These are phyloP conservation scores for Porites lobata DNA, from an alignment of 92 coral and sea anemone genomes.

Conservation along the genomic window DNA sequence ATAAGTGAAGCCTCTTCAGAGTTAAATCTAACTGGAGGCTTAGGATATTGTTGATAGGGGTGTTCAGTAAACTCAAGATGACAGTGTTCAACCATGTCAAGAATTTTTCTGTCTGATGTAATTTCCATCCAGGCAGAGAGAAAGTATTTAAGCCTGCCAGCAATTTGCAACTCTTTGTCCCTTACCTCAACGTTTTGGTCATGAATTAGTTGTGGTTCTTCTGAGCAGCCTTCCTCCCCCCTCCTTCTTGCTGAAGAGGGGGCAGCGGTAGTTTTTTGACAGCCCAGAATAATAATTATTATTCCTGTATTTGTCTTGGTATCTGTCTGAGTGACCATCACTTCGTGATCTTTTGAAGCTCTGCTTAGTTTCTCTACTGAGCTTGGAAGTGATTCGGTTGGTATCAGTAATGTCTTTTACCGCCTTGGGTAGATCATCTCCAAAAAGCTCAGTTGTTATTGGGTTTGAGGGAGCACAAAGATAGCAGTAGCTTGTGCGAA, in stretches of 20 bases:
- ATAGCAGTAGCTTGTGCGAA: conserved; percentile 54
- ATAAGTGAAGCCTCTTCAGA: conserved; percentile 13
- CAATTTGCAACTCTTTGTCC: conserved; percentile 7
- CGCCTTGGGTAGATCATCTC: conserved; percentile 48
- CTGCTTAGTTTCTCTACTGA: neutral
- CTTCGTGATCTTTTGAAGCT: neutral
- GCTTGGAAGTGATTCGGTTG: conserved; percentile 52
- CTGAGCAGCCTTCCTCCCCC: neutral
- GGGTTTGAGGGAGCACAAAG: conserved; percentile 68
- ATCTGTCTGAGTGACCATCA: conserved; percentile 7
- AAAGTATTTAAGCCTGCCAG: conserved; percentile 24
- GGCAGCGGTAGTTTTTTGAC: neutral
- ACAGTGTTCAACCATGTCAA: conserved; percentile 23
- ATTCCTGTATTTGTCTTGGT: neutral
- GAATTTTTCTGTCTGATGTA: conserved; percentile 7
- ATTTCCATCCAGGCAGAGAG: conserved; percentile 16
- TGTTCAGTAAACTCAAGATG: neutral
- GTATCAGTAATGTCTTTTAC: conserved; percentile 24
- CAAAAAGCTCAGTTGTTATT: conserved; percentile 63
- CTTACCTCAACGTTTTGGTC: neutral
- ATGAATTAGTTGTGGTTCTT: neutral
- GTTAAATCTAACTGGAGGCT: neutral
- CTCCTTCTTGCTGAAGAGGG: neutral
- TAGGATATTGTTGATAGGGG: conserved; percentile 10
- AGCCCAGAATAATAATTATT: neutral